Evolutionary conservation across 2,113 vertebrate genomes (phyloP).

Genomic region (Ellobius talpinus): DNA sequence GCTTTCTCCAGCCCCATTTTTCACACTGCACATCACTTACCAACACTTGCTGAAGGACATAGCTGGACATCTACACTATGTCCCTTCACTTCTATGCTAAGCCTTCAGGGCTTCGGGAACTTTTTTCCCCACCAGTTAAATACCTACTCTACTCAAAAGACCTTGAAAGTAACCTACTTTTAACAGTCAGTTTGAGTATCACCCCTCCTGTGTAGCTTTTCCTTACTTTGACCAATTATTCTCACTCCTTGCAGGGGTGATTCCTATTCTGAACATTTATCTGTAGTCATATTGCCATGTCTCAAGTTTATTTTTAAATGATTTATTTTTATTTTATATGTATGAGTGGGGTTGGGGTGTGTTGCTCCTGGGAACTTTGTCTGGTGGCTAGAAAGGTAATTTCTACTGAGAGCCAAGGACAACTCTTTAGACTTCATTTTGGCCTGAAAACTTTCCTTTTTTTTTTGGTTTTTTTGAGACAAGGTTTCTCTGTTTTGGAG

Average conservation of each 20-base stretch:
- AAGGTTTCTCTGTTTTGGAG: no score
- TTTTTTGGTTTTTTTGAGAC: neutral
- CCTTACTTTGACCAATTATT: neutral
- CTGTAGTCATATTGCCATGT: neutral
- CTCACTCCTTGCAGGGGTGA: neutral
- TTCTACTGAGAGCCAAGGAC: neutral
- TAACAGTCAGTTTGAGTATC: neutral
- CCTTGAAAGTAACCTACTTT: neutral
- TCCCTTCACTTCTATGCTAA: neutral
- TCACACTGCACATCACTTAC: neutral
- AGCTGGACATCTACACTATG: neutral
- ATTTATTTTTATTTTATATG: neutral
- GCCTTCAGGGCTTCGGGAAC: neutral
- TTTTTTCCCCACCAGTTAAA: constrained; percentile 22
- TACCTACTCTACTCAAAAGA: neutral
- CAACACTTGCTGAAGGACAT: neutral
- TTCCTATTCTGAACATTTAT: constrained; percentile 18
- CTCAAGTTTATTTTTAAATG: neutral
- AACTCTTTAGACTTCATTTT: constrained; percentile 4
- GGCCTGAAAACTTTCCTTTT: neutral
- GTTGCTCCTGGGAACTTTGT: neutral
- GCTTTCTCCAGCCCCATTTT: neutral
- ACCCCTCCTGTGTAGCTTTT: neutral
- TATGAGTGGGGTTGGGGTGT: neutral
- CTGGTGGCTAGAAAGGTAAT: neutral